Base-by-base conservation (phyloP, 2,888 invertebrate species). In the Stomorhina lunata region DNA sequence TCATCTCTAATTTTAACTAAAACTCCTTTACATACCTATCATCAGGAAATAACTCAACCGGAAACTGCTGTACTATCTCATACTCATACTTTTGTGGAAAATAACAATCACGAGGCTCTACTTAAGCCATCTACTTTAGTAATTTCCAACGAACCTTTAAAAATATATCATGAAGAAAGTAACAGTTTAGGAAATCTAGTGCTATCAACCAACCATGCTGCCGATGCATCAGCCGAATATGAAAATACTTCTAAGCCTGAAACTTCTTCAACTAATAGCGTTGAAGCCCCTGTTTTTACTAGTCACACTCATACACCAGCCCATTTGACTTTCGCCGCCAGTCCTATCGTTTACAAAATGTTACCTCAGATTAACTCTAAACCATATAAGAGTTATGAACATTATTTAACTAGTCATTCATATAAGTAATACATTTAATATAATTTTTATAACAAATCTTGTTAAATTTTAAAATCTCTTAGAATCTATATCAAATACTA, bases 311-410 rank as follows among this genome's bases (percentile, higher is more conserved):
- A 76, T 50, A 84, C 84, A 7, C 83, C 84, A 9, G 84, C 83
- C 12, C 83, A 84, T 79, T 43, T 83, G n/a, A 66, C 83, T 9
- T 84, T 76, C 71, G 81, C 85, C 6, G 84, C 84, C 6, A 66
- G 82, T 43, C 84, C 81, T 6, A 65, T 81, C 34, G 76, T 84
- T 22, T 81, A 57, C 27, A 61, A 83, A 37, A 79, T 63, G 79
- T 61, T 84, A 34, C 84, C 84, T 12, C 57, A 27, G 22, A 53
- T 79, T 27, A 71, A 76, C 20, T 66, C 80, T 0, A 75, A 61
- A 20, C 75, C 73, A 2, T 72, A 69, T 17, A 81, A 73, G n/a
- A 76, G 63, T 63, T 84, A 69, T 48, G 59, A 77, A 53, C 9
- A n/a, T 7, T 29, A 9, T 9, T 9, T 12, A n/a, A 34, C 82